Evolutionary conservation across 2,797 vertebrate species (phyloP).

Genomic region (Spheniscus humboldti): DNA sequence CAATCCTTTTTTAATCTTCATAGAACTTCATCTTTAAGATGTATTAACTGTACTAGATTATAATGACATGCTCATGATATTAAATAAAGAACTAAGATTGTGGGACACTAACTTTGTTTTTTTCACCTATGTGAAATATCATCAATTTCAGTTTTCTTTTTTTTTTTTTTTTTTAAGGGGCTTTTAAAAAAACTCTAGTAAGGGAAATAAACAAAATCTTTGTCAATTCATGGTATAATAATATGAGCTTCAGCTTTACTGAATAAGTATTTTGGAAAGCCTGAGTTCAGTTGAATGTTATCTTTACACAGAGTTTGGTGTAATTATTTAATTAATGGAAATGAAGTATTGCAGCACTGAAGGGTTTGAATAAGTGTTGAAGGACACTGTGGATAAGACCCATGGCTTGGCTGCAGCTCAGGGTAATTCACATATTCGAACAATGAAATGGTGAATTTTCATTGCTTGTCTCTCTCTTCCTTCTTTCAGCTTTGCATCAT

Average conservation of each 20-base stretch:
- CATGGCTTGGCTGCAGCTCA: slow-evolving; percentile 48
- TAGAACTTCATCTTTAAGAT: not conserved
- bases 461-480: slow-evolving; percentile 47
- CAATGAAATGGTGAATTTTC: slow-evolving; percentile 70
- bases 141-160: not conserved
- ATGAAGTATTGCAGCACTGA: slow-evolving; percentile 55
- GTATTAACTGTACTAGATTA: not conserved
- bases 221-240: slow-evolving; percentile 35
- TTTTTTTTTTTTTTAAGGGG: not conserved
- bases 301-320: slow-evolving; percentile 49
- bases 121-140: not conserved
- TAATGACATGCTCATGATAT: not conserved
- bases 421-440: slow-evolving; percentile 63
- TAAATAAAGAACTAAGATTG: not conserved
- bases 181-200: not conserved
- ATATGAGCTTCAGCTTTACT: slow-evolving; percentile 41
- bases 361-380: slow-evolving; percentile 60
- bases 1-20: not conserved
- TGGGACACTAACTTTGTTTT: not conserved
- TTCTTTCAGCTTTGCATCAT: slow-evolving; percentile 60
- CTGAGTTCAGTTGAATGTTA: slow-evolving; percentile 50
- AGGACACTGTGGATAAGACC: slow-evolving; percentile 48
- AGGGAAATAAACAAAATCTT: slow-evolving; percentile 49
- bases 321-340: slow-evolving; percentile 76
- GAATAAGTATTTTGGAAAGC: slow-evolving; percentile 58